Conservation (phyloP, 2,888 invertebrate species). For the Nemoura dubitans region DNA sequence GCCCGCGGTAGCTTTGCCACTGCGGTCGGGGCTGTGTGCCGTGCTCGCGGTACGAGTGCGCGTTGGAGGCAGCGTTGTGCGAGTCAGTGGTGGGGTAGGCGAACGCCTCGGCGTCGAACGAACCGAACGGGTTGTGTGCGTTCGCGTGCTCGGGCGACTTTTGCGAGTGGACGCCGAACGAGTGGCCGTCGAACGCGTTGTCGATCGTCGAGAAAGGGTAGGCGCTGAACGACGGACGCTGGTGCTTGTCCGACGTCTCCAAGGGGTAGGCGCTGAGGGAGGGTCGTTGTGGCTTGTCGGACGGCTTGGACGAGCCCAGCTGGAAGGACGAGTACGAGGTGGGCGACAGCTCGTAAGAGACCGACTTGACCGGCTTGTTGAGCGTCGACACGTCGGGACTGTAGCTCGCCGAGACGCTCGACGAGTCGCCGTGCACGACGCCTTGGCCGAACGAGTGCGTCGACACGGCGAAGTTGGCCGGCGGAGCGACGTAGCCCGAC, state of each 20-base stretch:
- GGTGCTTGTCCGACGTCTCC: no score
- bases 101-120: background rate
- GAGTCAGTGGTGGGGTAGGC: background rate
- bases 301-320: background rate
- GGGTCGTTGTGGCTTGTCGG: background rate
- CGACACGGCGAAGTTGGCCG: background rate
- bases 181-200: background rate
- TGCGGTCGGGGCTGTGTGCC: background rate
- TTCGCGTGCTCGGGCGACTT: background rate
- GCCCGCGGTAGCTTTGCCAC: background rate
- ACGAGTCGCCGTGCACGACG: background rate
- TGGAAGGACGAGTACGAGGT: constrained; percentile 31
- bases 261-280: background rate
- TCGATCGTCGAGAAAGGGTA: background rate
- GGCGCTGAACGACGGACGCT: background rate
- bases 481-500: background rate
- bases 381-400: background rate
- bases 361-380: constrained; percentile 33
- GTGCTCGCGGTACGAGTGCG: background rate
- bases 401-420: constrained; percentile 12
- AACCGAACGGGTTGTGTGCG: background rate
- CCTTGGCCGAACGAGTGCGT: background rate
- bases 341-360: background rate
- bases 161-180: background rate
- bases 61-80: background rate